Percentiles rank a stretch among this genome's conserved stretches.
Conservation (phyloP, 1,140 invertebrate species). For the Dolichoris vasculosae region DNA sequence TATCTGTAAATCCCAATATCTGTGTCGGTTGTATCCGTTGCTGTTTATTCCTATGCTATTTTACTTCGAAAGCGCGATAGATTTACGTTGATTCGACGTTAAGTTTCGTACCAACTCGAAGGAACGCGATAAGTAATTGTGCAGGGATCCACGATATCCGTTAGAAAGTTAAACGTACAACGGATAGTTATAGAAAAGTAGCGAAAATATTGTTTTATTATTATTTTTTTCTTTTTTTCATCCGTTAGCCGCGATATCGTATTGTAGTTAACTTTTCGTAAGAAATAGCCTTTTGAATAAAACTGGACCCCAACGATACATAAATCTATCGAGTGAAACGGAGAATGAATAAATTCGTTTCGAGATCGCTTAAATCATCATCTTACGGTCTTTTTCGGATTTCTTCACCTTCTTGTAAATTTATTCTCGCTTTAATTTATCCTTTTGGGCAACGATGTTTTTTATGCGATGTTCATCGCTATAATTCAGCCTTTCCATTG, state of each 20-base stretch:
- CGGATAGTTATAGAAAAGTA: background rate
- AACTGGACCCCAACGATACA: too few species aligned
- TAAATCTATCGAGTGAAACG: too few species aligned
- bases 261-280: too few species aligned
- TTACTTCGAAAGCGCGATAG: too few species aligned
- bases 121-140: background rate
- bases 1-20: too few species aligned
- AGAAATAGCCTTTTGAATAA: too few species aligned
- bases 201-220: too few species aligned
- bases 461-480: background rate
- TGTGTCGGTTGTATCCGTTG: too few species aligned
- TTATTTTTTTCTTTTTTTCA: too few species aligned
- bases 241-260: too few species aligned
- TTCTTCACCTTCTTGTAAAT: background rate
- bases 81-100: background rate
- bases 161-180: background rate
- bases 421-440: background rate
- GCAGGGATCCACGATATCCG: background rate
- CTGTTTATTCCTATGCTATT: too few species aligned
- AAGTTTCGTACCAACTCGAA: background rate
- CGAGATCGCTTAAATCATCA: background rate
- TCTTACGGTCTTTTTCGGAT: background rate
- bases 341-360: background rate
- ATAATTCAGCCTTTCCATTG: background rate
- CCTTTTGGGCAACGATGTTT: conserved; percentile 8